A percentile compares a stretch with the other conserved stretches of the same genome.
Evolutionary conservation across 2,888 invertebrate genomes (phyloP).

Genomic region (Tenthredo distinguenda): DNA sequence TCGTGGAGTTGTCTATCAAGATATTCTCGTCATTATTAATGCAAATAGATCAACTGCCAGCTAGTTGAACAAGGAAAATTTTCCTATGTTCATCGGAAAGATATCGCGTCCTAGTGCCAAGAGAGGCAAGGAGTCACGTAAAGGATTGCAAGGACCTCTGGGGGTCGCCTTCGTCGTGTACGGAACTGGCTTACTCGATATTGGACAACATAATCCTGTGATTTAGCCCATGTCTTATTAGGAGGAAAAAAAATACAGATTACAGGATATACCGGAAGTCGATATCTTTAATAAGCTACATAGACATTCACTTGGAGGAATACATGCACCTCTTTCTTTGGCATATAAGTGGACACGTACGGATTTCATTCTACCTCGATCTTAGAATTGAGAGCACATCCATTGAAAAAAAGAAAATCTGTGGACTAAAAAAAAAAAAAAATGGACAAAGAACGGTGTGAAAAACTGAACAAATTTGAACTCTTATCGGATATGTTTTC

Average conservation of each 20-base stretch:
- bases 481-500: not conserved
- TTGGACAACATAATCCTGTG: conserved; percentile 71
- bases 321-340: not conserved
- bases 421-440: not conserved
- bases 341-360: not conserved
- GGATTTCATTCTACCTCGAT: not conserved
- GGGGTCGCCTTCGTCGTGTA: conserved; percentile 56
- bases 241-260: conserved; percentile 46
- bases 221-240: conserved; percentile 64
- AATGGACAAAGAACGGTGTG: not conserved
- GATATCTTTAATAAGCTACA: conserved; percentile 30
- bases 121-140: conserved; percentile 63
- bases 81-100: not conserved
- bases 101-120: not conserved
- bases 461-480: not conserved
- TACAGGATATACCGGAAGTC: conserved; percentile 38
- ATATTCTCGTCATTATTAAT: conserved; percentile 6
- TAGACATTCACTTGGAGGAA: not conserved
- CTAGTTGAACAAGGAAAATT: not conserved
- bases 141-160: conserved; percentile 68
- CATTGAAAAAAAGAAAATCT: not conserved
- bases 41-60: not conserved
- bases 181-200: conserved; percentile 62
- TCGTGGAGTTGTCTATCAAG: not conserved
- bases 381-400: not conserved